Evolutionary conservation across 2,113 vertebrate species (phyloP).

Genomic region (Cynoglossus semilaevis): DNA sequence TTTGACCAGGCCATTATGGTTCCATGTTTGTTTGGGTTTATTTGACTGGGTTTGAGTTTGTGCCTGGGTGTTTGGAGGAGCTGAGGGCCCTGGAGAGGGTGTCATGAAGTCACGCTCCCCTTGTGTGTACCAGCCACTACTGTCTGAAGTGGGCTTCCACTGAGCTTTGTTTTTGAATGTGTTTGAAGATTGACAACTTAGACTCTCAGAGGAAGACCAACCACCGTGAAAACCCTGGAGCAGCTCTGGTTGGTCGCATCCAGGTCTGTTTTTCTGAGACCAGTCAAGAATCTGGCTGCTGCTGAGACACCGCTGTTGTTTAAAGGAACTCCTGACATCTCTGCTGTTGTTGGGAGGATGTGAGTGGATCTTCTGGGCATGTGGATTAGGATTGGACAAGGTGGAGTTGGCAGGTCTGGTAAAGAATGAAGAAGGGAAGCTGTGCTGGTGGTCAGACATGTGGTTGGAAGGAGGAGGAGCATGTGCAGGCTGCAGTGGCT

Average conservation of each 20-base stretch:
- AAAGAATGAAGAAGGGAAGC: conserved; percentile 35
- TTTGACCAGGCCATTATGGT: conserved; percentile 14
- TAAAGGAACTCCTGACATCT: conserved; percentile 30
- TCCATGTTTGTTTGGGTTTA: conserved; percentile 20
- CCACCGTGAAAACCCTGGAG: conserved; percentile 47
- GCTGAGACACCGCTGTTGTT: conserved; percentile 41
- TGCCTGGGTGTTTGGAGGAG: conserved; percentile 35
- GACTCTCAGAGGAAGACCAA: conserved; percentile 54
- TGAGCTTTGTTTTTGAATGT: conserved; percentile 35
- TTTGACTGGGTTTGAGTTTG: conserved; percentile 19
- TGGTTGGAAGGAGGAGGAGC: conserved; percentile 35
- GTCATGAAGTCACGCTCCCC: conserved; percentile 38
- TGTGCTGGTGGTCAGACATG: conserved; percentile 27
- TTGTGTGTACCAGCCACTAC: conserved; percentile 47
- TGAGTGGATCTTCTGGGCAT: too few relatives aligned
- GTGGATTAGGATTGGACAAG: conserved; percentile 29
- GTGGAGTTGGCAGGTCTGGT: conserved; percentile 41
- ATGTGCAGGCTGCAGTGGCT: conserved; percentile 27
- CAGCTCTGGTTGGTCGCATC: conserved; percentile 26
- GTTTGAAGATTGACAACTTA: conserved; percentile 26
- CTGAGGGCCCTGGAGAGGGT: conserved; percentile 37
- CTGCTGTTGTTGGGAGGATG: conserved; percentile 18
- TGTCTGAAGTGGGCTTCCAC: conserved; percentile 48
- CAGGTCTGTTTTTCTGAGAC: conserved; percentile 26
- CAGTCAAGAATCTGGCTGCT: conserved; percentile 27